These are phyloP conservation scores for Brachyptera putata DNA, from an alignment of 2,888 invertebrate genomes.

Conservation along the genomic window DNA sequence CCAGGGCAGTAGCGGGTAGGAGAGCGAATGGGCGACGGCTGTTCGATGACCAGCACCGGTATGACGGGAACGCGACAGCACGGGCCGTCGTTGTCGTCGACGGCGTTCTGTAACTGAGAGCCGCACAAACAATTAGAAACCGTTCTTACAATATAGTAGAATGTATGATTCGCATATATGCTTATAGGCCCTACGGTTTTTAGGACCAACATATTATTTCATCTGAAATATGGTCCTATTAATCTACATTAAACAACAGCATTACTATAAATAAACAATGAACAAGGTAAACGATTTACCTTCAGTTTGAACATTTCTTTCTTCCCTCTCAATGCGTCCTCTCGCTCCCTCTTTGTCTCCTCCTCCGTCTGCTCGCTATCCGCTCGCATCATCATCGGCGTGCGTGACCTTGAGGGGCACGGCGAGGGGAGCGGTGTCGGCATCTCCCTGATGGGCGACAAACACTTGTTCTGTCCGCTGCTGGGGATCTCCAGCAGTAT, in stretches of 20 bases:
- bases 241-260: too few species aligned
- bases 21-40: conserved; percentile 64
- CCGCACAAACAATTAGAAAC: too few species aligned
- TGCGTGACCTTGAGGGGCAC: conserved; percentile 61
- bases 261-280: too few species aligned
- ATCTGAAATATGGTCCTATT: too few species aligned
- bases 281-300: too few species aligned
- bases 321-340: conserved; percentile 18
- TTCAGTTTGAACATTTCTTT: conserved; percentile 31
- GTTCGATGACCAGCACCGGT: conserved; percentile 61
- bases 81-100: conserved; percentile 9
- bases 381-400: conserved; percentile 45
- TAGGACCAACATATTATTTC: too few species aligned
- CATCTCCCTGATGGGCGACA: conserved; percentile 73
- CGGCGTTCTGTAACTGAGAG: conserved; percentile 2
- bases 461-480: conserved; percentile 62
- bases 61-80: too few species aligned
- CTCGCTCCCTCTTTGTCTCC: conserved; percentile 15
- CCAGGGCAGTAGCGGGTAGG: conserved; percentile 44
- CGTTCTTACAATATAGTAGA: too few species aligned
- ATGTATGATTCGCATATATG: too few species aligned
- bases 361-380: neutral
- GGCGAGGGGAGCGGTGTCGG: conserved; percentile 59
- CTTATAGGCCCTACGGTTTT: too few species aligned
- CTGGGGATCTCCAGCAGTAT: conserved; percentile 74